Evolutionary conservation across 2,113 vertebrate genomes (phyloP), one percentile per base, ranked within the genome.

Genomic region (Neolamprologus brichardi): DNA sequence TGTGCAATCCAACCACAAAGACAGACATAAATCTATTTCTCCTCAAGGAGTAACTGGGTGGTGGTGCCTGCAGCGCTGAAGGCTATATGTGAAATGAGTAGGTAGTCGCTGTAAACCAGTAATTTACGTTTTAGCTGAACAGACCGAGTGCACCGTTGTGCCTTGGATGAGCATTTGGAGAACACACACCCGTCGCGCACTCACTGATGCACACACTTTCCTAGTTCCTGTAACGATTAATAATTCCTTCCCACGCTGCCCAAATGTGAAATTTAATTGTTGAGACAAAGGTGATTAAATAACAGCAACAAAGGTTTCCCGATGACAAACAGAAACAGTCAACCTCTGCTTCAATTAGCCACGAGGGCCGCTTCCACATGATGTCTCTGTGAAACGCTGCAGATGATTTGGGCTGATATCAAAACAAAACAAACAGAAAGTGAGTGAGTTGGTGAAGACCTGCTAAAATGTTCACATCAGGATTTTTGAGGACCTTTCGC

Each of bases 221-320:
- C 60, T 32, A 79, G 41, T 87, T 89, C 81, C 90, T 91, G 84
- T 34, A 49, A 77, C 0, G 6, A 92, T 91, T 89, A 92, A 94
- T 93, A 90, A 93, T 46, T 37, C 64, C 79, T 62, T 18, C 87
- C 92, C 79, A 91, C 77, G 7, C 20, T n/a, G 54, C 8, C 67
- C 75, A 82, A 83, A 79, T 87, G 75, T 88, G 52, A 78, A 37
- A 87, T 88, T 91, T 89, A 83, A 91, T 82, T 87, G 90, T 49
- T n/a, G 58, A 53, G 49, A 83, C 37, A 80, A 79, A 83, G 56
- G 32, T 79, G 85, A 44, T 78, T 75, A 79, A 72, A 89, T 87
- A 82, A 92, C 51, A 84, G 44, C 75, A 67, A 49, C 52, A 54
- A 86, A 84, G 32, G 83, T 32, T 86, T 54, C 46, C 46, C 30